Evolutionary conservation across 2,113 vertebrate genomes (phyloP).

Genomic region (Xenus cinereus): DNA sequence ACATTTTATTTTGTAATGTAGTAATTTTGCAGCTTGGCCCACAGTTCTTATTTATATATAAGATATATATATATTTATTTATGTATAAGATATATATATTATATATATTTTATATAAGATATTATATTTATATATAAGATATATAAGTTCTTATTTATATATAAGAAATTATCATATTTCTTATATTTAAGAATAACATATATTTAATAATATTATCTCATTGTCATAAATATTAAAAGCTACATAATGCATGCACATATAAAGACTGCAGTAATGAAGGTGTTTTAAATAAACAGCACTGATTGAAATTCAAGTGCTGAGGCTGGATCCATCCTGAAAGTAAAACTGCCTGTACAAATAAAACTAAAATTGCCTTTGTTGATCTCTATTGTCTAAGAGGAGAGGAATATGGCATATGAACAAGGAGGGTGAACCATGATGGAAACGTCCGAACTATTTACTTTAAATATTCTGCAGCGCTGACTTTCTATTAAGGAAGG

Average conservation of each 20-base stretch:
- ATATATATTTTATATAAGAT: too few relatives aligned
- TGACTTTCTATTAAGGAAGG: neutral
- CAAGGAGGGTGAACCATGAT: neutral
- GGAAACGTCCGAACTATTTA: neutral
- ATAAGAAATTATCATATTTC: neutral
- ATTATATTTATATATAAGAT: too few relatives aligned
- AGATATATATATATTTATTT: too few relatives aligned
- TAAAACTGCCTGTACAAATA: neutral
- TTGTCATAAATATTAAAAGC: slow-evolving; percentile 48
- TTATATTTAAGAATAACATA: neutral
- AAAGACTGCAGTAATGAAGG: slow-evolving; percentile 9
- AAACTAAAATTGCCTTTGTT: neutral
- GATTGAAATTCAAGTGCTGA: neutral
- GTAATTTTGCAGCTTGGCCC: neutral
- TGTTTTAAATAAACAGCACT: slow-evolving; percentile 17
- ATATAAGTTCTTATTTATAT: too few relatives aligned
- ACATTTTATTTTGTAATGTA: neutral
- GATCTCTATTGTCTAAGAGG: neutral
- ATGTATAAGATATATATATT: too few relatives aligned
- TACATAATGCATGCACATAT: slow-evolving; percentile 29
- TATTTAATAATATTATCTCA: neutral
- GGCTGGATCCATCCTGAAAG: neutral
- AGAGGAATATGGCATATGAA: neutral
- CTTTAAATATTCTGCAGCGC: neutral
- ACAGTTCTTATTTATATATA: neutral